Evolutionary conservation across 2,113 vertebrate species (phyloP).

Genomic region (Cichladusa arquata): DNA sequence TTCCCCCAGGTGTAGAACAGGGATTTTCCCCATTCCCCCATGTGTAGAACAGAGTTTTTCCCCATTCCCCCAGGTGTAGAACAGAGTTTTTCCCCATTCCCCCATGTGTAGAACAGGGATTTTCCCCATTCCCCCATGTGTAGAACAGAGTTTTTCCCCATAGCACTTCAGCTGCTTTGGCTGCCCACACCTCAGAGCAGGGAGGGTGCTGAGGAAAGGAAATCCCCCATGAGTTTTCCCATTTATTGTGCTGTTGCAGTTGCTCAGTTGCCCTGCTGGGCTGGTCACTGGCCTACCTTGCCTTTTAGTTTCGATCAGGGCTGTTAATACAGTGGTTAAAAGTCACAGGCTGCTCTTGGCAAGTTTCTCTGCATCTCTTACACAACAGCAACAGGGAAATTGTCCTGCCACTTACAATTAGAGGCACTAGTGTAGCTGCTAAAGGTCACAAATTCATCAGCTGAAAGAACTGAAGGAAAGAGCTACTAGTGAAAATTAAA

Average conservation of each 20-base stretch:
- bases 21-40: no score
- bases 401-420: conserved; percentile 34
- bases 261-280: background rate
- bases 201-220: background rate
- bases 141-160: background rate
- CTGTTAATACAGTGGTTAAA: background rate
- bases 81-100: background rate
- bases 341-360: background rate
- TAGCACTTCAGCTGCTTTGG: background rate
- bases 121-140: background rate
- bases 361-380: background rate
- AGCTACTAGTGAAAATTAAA: background rate
- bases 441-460: conserved; percentile 36
- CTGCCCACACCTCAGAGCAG: background rate
- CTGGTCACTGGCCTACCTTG: background rate
- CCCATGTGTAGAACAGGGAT: no score
- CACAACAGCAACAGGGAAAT: background rate
- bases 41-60: background rate
- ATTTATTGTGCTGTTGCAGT: background rate
- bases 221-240: background rate
- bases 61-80: background rate
- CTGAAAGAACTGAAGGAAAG: background rate
- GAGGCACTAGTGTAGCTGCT: background rate
- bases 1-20: no score
- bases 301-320: background rate